These are phyloP conservation scores for Andinoacara biseriatus DNA, from an alignment of 2,113 vertebrate species.

Conservation along the genomic window DNA sequence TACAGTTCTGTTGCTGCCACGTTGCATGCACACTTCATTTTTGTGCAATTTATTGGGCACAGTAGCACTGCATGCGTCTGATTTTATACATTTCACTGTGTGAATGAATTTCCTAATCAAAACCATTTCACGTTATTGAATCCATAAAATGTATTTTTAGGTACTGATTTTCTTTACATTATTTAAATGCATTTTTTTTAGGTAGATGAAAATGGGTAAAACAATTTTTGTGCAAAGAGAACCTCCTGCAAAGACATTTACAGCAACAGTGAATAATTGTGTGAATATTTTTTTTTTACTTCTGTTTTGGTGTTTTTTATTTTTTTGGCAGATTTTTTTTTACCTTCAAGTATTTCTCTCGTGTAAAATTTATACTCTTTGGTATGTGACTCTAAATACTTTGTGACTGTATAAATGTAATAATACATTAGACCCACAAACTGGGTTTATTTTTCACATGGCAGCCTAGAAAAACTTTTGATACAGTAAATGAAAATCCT, in stretches of 20 bases:
- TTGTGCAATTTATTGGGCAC: no score
- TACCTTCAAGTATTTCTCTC: background rate
- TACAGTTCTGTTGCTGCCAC: background rate
- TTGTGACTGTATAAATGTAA: background rate
- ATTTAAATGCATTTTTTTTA: background rate
- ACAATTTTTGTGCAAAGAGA: background rate
- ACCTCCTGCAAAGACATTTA: background rate
- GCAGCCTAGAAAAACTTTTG: background rate
- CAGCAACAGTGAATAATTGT: background rate
- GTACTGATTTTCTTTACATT: background rate
- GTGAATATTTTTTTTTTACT: background rate
- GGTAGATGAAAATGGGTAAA: background rate
- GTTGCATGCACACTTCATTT: background rate
- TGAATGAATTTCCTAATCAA: background rate
- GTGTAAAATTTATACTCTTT: background rate
- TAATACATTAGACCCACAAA: background rate
- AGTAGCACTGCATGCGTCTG: no score
- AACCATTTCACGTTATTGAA: background rate
- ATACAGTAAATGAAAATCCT: background rate
- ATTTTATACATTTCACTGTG: background rate
- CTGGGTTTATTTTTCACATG: background rate
- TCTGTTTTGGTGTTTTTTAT: background rate
- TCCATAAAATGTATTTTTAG: background rate
- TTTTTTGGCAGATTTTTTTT: background rate
- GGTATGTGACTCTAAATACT: background rate